These are phyloP conservation scores for Macaca mulatta DNA, from an alignment of 2,113 vertebrate species.

Conservation along the genomic window DNA sequence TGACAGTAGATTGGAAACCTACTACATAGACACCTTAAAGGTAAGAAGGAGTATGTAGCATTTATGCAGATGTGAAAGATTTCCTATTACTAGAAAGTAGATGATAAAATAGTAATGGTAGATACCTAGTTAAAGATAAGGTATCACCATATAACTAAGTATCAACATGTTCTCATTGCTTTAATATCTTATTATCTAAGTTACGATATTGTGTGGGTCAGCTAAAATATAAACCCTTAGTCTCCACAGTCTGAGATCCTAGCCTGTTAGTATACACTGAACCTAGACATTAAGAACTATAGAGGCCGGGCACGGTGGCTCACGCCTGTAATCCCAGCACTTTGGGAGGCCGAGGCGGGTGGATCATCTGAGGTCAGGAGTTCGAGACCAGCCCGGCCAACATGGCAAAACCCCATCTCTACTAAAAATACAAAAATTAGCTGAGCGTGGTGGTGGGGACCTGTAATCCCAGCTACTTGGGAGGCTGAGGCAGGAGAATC, in stretches of 20 bases:
- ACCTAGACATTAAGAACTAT: background rate
- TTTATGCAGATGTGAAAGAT: background rate
- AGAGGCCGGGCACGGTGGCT: no score
- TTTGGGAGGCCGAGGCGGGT: no score
- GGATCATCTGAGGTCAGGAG: no score
- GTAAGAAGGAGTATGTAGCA: background rate
- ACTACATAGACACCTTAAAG: background rate
- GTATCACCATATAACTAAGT: background rate
- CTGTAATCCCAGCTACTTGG: no score
- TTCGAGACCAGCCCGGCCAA: no score
- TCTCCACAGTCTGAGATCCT: background rate
- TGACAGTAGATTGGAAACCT: constrained; percentile 30
- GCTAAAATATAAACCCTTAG: background rate
- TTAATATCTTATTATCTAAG: constrained; percentile 7
- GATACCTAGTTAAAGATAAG: background rate
- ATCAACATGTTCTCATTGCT: background rate
- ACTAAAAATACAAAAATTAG: no score
- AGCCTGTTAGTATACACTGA: background rate
- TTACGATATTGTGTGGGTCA: background rate
- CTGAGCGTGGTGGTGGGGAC: no score
- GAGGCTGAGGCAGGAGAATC: no score
- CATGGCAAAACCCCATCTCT: no score
- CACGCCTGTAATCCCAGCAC: no score
- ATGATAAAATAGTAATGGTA: background rate
- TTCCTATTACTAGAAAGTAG: constrained; percentile 2